phyloP scores from a whole-genome alignment of 1,140 invertebrate genomes.

The Anastrepha ludens region DNA sequence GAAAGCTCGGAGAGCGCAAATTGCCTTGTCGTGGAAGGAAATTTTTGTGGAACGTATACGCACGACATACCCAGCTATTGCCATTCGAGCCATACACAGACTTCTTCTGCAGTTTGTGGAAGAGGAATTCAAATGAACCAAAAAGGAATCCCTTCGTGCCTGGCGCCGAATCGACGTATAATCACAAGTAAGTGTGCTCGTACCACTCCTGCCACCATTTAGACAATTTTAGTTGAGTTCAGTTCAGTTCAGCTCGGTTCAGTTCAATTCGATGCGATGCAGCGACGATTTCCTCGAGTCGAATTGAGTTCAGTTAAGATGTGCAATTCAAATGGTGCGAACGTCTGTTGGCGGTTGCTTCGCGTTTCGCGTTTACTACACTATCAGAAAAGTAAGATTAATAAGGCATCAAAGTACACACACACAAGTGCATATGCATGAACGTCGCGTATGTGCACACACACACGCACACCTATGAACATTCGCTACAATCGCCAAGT shows the following conservation, averaged over 20 bases:
- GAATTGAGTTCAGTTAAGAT: constrained; percentile 68
- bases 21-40: background rate
- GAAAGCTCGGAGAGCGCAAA: background rate
- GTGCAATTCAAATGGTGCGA: constrained; percentile 72
- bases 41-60: constrained; percentile 20
- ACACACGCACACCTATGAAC: background rate
- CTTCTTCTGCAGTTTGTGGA: constrained; percentile 34
- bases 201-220: background rate
- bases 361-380: constrained; percentile 32
- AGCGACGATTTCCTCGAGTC: constrained; percentile 13
- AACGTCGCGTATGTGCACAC: background rate
- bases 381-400: constrained; percentile 29
- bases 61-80: background rate
- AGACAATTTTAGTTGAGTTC: constrained; percentile 1
- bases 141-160: constrained; percentile 25
- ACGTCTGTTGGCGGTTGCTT: constrained; percentile 61
- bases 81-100: background rate
- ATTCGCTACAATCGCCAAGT: background rate
- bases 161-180: background rate
- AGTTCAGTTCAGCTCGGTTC: constrained; percentile 38
- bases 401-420: background rate
- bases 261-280: constrained; percentile 12
- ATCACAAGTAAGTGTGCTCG: background rate
- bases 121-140: background rate
- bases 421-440: background rate